Conservation (phyloP, 2,888 invertebrate genomes). For the Spialia ferax region DNA sequence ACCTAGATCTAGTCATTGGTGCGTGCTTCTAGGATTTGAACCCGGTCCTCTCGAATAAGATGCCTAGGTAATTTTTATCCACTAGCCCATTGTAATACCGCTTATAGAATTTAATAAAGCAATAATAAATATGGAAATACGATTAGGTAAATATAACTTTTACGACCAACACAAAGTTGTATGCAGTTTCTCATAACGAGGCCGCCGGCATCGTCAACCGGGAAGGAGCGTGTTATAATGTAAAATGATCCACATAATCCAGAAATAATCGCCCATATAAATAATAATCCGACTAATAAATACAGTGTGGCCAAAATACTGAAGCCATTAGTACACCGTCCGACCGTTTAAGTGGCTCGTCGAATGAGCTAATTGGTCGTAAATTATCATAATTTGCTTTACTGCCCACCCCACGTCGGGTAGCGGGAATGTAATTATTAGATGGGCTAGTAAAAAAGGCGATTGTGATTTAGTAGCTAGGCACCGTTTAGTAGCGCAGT, state of each 20-base stretch:
- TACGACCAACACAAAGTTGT: not conserved
- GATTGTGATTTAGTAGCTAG: slow-evolving; percentile 34
- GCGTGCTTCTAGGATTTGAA: too few species aligned
- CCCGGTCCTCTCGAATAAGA: too few species aligned
- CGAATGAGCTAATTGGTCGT: slow-evolving; percentile 67
- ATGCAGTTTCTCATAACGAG: not conserved
- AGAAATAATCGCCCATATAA: slow-evolving; percentile 53
- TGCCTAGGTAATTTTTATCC: too few species aligned
- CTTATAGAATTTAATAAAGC: not conserved
- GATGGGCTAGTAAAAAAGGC: slow-evolving; percentile 55
- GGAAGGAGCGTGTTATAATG: slow-evolving; percentile 32
- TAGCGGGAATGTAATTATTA: slow-evolving; percentile 61
- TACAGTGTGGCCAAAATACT: slow-evolving; percentile 61
- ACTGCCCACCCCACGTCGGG: slow-evolving; percentile 61
- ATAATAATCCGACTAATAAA: slow-evolving; percentile 62
- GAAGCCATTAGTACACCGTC: slow-evolving; percentile 61
- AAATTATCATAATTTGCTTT: slow-evolving; percentile 75
- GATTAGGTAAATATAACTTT: not conserved
- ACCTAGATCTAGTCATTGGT: too few species aligned
- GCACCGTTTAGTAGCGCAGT: too few species aligned
- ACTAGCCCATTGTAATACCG: too few species aligned
- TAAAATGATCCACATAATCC: slow-evolving; percentile 42
- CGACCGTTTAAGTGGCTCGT: slow-evolving; percentile 59
- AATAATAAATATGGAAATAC: not conserved
- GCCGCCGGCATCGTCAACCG: not conserved